Base-by-base conservation (phyloP, 2,113 vertebrate species). In the Hippocampus guttulatus region DNA sequence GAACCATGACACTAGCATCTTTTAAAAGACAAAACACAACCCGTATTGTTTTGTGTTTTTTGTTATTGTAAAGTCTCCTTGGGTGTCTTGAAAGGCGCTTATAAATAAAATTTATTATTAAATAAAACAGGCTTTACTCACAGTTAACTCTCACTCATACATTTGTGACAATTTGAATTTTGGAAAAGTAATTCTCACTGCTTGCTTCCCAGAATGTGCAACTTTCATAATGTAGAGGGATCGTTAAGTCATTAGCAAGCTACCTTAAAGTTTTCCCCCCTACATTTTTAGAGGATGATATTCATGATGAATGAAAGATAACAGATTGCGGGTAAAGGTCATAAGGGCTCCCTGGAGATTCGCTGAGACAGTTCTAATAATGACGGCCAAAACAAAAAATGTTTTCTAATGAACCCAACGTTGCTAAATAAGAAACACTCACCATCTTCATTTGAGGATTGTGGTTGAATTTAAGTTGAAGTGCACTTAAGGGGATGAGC, bases 271-370 rank as follows among this genome's bases (percentile, higher is more conserved):
- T 92, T 97, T 93, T 95, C 93, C 93, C 93, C 93, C 95, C 91
- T 95, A 94, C 93, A 93, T 95, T 92, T 92, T 96, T 94, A 91
- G 94, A 92, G 88, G 94, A 88, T 93, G 95, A 97, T 95, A 98
- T 95, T 98, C 95, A 93, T 97, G 96, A 98, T 98, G 95, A 94
- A 99, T 96, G 94, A 96, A 92, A 23, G 21, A 27, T 91, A 95
- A 96, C 95, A 99, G 95, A 93, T 96, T 95, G 80, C 74, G 95
- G 93, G 94, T 95, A 96, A 98, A 99, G 96, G 95, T 98, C 96
- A 93, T 76, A 57, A 96, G 92, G 85, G 94, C 95, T 94, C 95
- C 95, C 95, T 92, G 92, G 95, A 96, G 95, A 96, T 95, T 92
- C 55, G 92, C 92, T 33, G 30, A 33, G 30, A 33, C 30, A 5